Evolutionary conservation across 92 coral and sea anemone species (phyloP).

Genomic region (Paramuricea clavata): DNA sequence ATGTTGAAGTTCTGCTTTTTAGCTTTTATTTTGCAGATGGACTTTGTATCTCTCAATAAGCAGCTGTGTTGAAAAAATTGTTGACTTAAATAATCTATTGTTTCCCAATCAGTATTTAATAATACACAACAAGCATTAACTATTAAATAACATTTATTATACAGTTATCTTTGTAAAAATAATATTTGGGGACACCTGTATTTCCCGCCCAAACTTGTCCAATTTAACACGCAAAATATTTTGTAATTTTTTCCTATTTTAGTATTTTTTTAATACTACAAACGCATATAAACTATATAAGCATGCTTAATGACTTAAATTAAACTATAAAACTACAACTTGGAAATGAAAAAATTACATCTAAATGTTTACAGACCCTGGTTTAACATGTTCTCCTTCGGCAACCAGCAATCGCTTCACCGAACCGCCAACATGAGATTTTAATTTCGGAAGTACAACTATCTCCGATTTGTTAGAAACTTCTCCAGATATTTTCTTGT

Average conservation of each 20-base stretch:
- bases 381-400: constrained; percentile 90
- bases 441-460: constrained; percentile 89
- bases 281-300: background rate
- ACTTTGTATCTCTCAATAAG: too few species aligned
- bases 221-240: constrained; percentile 17
- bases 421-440: constrained; percentile 78
- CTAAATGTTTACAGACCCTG: constrained; percentile 68
- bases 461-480: constrained; percentile 73
- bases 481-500: constrained; percentile 75
- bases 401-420: constrained; percentile 83
- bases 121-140: too few species aligned
- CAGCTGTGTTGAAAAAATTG: too few species aligned
- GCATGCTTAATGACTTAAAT: background rate
- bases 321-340: background rate
- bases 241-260: background rate
- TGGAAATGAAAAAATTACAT: background rate
- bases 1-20: too few species aligned
- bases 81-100: too few species aligned
- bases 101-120: too few species aligned
- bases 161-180: background rate
- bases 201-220: constrained; percentile 29
- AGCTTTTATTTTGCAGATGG: too few species aligned
- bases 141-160: too few species aligned
- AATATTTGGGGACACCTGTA: constrained; percentile 11
- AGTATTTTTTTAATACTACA: background rate